Conservation (phyloP, 2,888 invertebrate genomes). For the Tryphoninae sp. region DNA sequence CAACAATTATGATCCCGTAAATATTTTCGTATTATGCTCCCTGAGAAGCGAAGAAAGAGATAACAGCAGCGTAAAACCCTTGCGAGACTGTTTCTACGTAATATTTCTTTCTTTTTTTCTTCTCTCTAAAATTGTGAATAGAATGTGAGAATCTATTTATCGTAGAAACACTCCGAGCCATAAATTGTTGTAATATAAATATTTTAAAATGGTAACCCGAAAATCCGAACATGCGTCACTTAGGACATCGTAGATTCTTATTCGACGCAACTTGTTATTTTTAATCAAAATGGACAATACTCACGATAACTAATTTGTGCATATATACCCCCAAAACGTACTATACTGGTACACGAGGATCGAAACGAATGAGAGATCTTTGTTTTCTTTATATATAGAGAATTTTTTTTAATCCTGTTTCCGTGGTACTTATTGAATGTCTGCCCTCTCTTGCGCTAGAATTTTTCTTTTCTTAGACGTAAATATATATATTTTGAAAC, state of each 20-base stretch:
- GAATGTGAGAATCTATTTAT: constrained; percentile 19
- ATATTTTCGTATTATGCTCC: not conserved
- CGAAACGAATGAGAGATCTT: constrained; percentile 36
- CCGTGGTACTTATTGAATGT: constrained; percentile 60
- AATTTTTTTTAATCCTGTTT: constrained; percentile 39
- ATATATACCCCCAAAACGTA: constrained; percentile 44
- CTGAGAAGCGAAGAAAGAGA: not conserved
- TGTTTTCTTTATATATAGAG: constrained; percentile 33
- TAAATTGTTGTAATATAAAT: constrained; percentile 14
- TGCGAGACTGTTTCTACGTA: constrained; percentile 3
- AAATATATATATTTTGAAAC: constrained; percentile 57
- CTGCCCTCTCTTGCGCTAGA: constrained; percentile 63
- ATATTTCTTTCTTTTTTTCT: not conserved
- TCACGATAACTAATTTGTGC: constrained; percentile 72
- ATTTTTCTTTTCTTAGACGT: constrained; percentile 62
- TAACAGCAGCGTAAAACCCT: not conserved
- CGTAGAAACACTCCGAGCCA: constrained; percentile 49
- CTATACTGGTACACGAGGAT: constrained; percentile 26
- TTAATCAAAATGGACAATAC: constrained; percentile 76
- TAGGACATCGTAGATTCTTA: constrained; percentile 35
- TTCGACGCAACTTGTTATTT: constrained; percentile 63
- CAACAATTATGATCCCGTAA: not conserved
- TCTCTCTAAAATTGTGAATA: constrained; percentile 13
- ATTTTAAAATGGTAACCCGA: constrained; percentile 25
- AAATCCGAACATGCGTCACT: constrained; percentile 30